phyloP scores from a whole-genome alignment of 2,113 vertebrate species.

The Canis aureus region DNA sequence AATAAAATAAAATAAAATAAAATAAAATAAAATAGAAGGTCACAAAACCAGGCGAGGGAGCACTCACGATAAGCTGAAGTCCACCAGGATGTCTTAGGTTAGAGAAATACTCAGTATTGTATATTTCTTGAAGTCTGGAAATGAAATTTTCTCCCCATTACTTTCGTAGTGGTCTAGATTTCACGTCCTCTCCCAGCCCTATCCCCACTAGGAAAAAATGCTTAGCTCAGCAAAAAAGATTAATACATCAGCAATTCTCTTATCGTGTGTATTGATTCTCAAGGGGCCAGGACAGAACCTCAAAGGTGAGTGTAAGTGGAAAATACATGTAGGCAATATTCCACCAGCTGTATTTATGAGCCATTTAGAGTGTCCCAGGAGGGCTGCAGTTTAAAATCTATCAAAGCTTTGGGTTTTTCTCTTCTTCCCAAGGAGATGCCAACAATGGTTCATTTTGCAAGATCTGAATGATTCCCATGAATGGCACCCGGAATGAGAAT shows the following conservation, averaged over 20 bases:
- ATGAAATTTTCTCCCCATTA: conserved; percentile 39
- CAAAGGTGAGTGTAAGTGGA: conserved; percentile 67
- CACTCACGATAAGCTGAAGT: neutral
- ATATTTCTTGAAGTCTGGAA: conserved; percentile 57
- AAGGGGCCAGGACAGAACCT: conserved; percentile 58
- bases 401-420: conserved; percentile 57
- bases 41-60: too few species aligned
- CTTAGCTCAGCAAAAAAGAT: conserved; percentile 75
- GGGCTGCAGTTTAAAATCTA: conserved; percentile 44
- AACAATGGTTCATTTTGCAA: conserved; percentile 46
- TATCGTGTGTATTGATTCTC: conserved; percentile 76
- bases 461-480: conserved; percentile 4
- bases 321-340: conserved; percentile 61
- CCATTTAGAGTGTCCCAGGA: conserved; percentile 53
- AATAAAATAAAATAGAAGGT: too few species aligned
- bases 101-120: neutral
- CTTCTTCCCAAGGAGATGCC: conserved; percentile 41
- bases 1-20: too few species aligned
- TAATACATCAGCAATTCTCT: conserved; percentile 70
- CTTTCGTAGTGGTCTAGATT: conserved; percentile 63
- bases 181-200: neutral
- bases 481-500: neutral
- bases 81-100: neutral
- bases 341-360: conserved; percentile 60
- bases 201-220: conserved; percentile 37